Conservation (phyloP, 2,113 vertebrate genomes). For the Delphinapterus leucas region DNA sequence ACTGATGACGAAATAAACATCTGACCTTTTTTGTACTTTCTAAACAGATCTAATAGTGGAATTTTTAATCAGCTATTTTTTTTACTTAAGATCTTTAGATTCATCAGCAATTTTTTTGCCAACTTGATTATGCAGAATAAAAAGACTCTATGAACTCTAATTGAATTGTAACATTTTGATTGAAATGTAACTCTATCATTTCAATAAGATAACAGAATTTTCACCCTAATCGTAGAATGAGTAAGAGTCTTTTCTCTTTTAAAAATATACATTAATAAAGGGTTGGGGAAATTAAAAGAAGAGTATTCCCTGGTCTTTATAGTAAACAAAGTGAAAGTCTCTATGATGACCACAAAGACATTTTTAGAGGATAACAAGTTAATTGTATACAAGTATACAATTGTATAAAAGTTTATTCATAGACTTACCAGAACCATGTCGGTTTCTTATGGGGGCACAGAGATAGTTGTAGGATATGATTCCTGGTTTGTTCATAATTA, state of each 20-base stretch:
- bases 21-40: not conserved
- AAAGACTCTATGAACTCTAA: not conserved
- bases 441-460: slow-evolving; percentile 45
- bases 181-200: not conserved
- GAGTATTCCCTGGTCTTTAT: not conserved
- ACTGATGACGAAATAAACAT: not conserved
- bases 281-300: not conserved
- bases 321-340: not conserved
- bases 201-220: not conserved
- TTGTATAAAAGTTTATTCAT: slow-evolving; percentile 28
- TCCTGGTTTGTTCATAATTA: slow-evolving; percentile 53
- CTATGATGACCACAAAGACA: not conserved
- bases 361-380: not conserved
- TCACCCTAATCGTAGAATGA: not conserved
- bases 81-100: not conserved
- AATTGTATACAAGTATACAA: not conserved
- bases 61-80: slow-evolving; percentile 5
- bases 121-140: not conserved
- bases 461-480: slow-evolving; percentile 32
- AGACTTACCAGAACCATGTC: not conserved
- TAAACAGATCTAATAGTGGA: not conserved
- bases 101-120: not conserved
- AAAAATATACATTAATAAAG: not conserved
- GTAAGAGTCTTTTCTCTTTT: not conserved
- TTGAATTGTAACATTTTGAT: not conserved